phyloP scores from a whole-genome alignment of 2,797 vertebrate species.

The Eulemur rubriventer region DNA sequence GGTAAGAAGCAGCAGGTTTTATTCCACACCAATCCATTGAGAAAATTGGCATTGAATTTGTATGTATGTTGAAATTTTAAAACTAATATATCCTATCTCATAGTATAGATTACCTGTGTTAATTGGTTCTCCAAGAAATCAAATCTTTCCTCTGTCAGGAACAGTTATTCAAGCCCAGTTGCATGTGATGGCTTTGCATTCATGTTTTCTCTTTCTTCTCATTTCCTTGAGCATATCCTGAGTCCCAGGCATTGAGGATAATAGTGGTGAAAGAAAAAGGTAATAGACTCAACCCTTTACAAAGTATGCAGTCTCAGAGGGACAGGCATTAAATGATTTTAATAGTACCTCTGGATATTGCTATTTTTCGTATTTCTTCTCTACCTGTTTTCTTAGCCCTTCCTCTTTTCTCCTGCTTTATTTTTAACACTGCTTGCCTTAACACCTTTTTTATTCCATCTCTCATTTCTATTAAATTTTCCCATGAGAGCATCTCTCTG shows the following conservation, averaged over 20 bases:
- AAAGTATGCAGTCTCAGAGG: background rate
- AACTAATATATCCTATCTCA: background rate
- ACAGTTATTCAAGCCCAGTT: background rate
- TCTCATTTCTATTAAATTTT: constrained; percentile 66
- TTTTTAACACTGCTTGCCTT: constrained; percentile 39
- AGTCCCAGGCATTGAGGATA: background rate
- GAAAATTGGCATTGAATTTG: constrained; percentile 39
- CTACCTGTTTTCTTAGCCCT: constrained; percentile 42
- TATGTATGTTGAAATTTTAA: constrained; percentile 22
- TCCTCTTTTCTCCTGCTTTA: background rate
- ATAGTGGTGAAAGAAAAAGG: constrained; percentile 34
- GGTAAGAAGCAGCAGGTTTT: background rate
- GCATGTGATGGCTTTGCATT: constrained; percentile 3
- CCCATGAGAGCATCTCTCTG: constrained; percentile 43
- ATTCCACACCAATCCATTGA: background rate
- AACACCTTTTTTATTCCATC: constrained; percentile 55
- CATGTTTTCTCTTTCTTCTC: constrained; percentile 32
- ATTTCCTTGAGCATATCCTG: constrained; percentile 34
- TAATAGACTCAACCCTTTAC: constrained; percentile 33
- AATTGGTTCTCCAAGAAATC: constrained; percentile 40
- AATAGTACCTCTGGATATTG: constrained; percentile 9
- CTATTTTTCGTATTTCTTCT: constrained; percentile 22
- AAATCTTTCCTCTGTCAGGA: background rate
- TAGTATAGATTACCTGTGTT: background rate
- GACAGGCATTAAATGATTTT: constrained; percentile 33